Evolutionary conservation across 2,797 vertebrate genomes (phyloP), one percentile per base, ranked within the genome.

Genomic region (Lutjanus argentimaculatus): DNA sequence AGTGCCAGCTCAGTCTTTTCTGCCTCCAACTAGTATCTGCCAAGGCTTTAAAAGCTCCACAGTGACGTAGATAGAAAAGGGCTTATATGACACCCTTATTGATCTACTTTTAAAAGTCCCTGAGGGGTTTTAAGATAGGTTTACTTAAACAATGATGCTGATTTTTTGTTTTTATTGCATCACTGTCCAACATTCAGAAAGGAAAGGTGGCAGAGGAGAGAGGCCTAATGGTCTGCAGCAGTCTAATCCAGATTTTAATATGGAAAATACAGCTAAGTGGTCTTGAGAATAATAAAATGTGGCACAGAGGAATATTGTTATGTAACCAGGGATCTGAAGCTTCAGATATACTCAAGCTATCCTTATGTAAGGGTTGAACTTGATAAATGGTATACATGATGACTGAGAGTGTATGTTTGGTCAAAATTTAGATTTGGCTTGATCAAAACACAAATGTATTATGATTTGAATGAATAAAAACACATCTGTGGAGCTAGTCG

Each of bases 191-290:
- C 36, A 45, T 62, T 70, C 30, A 71, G 73, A 79, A 30, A 80
- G 52, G 55, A 83, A 78, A 77, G 53, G 71, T 77, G 62, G 59
- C 63, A 83, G 21, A n/a, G 67, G 43, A 74, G 40, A 58, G 13
- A 69, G 48, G 46, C n/a, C 70, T 69, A 36, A 80, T 69, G 51
- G 40, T 55, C 67, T 70, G 30, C 13, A 79, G 73, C 12, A 45
- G 48, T 59, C 30, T 9, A 59, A 62, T 80, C 45, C 83, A 81
- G 42, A 19, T 72, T 85, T 88, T 77, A 80, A 75, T 83, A 62
- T 72, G 82, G 81, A 83, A 82, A 87, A 85, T 45, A 69, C 17
- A 90, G 75, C 53, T 71, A 72, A 79, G 43, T 52, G 56, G 72
- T 77, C 59, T 40, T 75, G 72, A 72, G 70, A 74, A 62, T 69